Evolutionary conservation across 2,113 vertebrate species (phyloP), one percentile per base, ranked within the genome.

Genomic region (Drymodes brunneopygia): DNA sequence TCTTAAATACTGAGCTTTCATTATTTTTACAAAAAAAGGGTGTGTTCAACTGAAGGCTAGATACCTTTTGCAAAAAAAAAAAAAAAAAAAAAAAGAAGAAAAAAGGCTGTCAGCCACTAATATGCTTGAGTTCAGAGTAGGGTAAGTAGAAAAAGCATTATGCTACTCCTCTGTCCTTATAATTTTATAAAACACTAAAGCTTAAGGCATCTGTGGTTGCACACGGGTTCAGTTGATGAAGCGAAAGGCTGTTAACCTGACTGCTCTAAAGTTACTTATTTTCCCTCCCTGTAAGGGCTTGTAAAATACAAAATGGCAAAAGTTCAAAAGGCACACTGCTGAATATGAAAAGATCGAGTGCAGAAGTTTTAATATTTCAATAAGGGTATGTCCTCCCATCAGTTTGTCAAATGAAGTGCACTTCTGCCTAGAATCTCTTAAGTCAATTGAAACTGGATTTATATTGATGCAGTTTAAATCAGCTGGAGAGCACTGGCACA

Each of bases 401-500:
- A 70, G 67, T 53, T 88, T 84, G 80, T 91, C 73, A 87, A 87
- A 72, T 29, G 45, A 50, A 58, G 21, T 27, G 56, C 27, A 45
- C 77, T 95, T 87, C 70, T 95, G 73, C 58, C 31, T 28, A 44
- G 67, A 58, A 36, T 64, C 64, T 70, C 45, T 80, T 81, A 90
- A 94, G 88, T 94, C 70, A 81, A 54, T 79, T 79, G 72, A 65
- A 95, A 91, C 57, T 84, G 48, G 61, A 51, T 95, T 94, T 92
- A 57, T 88, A 94, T 72, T 60, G 86, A 93, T 77, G 62, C 45
- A 77, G 47, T 45, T 93, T 65, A 65, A 92, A 88, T 86, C 71
- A 42, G 66, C 1, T 62, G 86, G 85, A 79, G 69, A 90, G 70
- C 72, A 54, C 29, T 81, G 88, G 42, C 53, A 72, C 29, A 75